Conservation (phyloP, 2,797 vertebrate genomes). For the Poecilia velifera region DNA sequence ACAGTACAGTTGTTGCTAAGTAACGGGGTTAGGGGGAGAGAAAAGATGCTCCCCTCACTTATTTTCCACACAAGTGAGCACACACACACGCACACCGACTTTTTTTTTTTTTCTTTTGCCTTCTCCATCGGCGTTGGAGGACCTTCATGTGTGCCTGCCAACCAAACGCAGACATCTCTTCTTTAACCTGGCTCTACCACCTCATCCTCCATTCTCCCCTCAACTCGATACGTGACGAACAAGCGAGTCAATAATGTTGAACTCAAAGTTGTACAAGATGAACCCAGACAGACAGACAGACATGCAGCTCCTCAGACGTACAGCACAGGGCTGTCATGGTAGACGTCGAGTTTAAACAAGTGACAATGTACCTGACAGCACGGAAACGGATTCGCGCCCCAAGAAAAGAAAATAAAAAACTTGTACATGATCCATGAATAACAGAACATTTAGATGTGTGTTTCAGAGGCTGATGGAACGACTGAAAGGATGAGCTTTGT, state of each 20-base stretch:
- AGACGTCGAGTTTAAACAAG: conserved; percentile 30
- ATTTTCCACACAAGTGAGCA: conserved; percentile 25
- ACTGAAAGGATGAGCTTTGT: neutral
- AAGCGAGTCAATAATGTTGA: conserved; percentile 30
- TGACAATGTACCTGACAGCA: conserved; percentile 36
- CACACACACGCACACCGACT: no score
- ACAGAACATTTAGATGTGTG: neutral
- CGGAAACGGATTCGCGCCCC: conserved; percentile 6
- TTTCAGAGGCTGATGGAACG: neutral
- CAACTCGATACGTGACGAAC: conserved; percentile 22
- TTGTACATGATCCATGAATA: conserved; percentile 1
- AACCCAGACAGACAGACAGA: conserved; percentile 19
- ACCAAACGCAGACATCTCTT: conserved; percentile 18
- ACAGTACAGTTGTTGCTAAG: conserved; percentile 72
- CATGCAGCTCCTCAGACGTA: conserved; percentile 18
- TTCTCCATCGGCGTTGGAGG: conserved; percentile 25
- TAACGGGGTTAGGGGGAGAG: conserved; percentile 69
- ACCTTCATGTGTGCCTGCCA: conserved; percentile 31
- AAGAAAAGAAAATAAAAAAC: neutral
- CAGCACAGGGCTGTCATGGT: conserved; percentile 15
- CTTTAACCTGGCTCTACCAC: conserved; percentile 14
- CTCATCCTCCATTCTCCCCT: conserved; percentile 9
- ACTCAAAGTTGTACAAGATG: conserved; percentile 27
- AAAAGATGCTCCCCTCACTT: conserved; percentile 45
- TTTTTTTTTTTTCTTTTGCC: neutral